Evolutionary conservation across 2,113 vertebrate genomes (phyloP).

Genomic region (Trogon surrucura): DNA sequence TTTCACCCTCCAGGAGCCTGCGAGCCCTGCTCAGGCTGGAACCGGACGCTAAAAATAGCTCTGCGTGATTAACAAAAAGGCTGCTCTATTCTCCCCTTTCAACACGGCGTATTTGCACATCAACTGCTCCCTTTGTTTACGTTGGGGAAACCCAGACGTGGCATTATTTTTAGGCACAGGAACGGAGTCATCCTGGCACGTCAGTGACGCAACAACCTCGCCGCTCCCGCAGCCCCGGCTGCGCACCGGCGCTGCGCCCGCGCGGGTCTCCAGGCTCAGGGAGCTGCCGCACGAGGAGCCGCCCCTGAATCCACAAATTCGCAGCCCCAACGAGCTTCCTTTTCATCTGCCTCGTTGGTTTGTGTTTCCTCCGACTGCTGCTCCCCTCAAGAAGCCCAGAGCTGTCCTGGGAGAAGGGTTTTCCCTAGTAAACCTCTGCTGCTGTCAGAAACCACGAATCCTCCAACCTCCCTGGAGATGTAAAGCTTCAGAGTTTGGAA

Average conservation of each 20-base stretch:
- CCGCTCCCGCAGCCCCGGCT: neutral
- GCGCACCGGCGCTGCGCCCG: neutral
- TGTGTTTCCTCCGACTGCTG: neutral
- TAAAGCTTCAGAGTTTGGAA: neutral
- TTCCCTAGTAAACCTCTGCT: neutral
- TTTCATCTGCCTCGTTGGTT: neutral
- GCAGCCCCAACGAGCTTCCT: neutral
- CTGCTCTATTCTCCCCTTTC: constrained; percentile 45
- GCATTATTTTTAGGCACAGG: constrained; percentile 62
- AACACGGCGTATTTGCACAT: constrained; percentile 27
- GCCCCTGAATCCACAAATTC: neutral
- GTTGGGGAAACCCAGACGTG: constrained; percentile 36
- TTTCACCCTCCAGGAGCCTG: constrained; percentile 59
- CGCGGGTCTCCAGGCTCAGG: neutral
- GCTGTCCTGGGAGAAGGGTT: neutral
- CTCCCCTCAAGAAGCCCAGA: neutral
- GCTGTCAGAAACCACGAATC: neutral
- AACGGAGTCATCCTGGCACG: constrained; percentile 24
- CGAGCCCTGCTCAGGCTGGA: constrained; percentile 8
- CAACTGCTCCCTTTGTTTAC: constrained; percentile 49
- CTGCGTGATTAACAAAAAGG: constrained; percentile 41
- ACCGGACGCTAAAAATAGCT: constrained; percentile 55
- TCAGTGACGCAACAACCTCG: neutral
- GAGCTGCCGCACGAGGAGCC: neutral
- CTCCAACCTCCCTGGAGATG: neutral